Evolutionary conservation across 2,113 vertebrate genomes (phyloP).

Genomic region (Chaetops frenatus): DNA sequence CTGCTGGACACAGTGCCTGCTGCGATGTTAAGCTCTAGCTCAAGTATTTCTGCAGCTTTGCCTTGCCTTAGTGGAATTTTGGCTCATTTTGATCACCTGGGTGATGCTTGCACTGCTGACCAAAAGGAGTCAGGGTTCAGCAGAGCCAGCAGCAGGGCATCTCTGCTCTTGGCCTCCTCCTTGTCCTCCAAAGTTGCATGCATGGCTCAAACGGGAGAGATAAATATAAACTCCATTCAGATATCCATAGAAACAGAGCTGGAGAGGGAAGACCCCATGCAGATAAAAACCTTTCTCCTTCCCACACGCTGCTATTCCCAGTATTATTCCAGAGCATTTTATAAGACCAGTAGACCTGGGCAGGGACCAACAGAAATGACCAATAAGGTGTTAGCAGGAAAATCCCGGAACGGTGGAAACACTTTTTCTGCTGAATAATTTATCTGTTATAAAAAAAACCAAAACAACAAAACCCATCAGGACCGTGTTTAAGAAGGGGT

Average conservation of each 20-base stretch:
- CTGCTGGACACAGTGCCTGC: accelerated
- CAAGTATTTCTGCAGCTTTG: background rate
- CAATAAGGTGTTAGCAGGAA: background rate
- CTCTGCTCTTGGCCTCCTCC: background rate
- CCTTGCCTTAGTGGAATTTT: background rate
- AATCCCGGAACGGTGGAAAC: background rate
- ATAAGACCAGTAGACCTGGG: background rate
- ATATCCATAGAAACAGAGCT: slow-evolving; percentile 67
- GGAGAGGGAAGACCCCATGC: slow-evolving; percentile 58
- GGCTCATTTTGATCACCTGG: background rate
- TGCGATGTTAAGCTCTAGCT: background rate
- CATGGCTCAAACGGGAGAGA: slow-evolving; percentile 9
- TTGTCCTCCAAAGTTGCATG: slow-evolving; percentile 9
- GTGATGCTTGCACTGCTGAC: background rate
- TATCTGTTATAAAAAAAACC: background rate
- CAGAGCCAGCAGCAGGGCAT: background rate
- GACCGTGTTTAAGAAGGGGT: background rate
- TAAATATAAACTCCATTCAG: slow-evolving; percentile 59
- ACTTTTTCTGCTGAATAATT: background rate
- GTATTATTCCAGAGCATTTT: background rate
- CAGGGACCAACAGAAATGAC: background rate
- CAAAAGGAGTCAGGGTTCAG: background rate
- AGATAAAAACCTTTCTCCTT: slow-evolving; percentile 57
- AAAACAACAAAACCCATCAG: background rate
- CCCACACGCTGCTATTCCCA: slow-evolving; percentile 28